Percentiles rank a stretch among this genome's conserved stretches.
Evolutionary conservation across 2,797 vertebrate genomes (phyloP).

Genomic region (Gallinago stenura): DNA sequence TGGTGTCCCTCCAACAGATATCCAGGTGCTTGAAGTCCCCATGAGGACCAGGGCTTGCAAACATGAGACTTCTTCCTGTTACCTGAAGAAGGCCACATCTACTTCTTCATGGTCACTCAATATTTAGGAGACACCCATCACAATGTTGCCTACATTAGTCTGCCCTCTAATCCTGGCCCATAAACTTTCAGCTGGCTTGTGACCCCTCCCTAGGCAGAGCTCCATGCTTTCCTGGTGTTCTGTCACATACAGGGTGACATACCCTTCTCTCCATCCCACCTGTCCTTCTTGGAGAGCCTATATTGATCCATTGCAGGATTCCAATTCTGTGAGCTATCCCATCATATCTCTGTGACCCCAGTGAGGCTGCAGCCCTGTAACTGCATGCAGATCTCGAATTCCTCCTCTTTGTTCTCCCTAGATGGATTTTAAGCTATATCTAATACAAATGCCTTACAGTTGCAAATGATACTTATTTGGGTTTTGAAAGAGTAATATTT

Average conservation of each 20-base stretch:
- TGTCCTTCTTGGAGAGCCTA: background rate
- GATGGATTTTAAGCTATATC: background rate
- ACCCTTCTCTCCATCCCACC: background rate
- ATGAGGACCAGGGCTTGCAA: background rate
- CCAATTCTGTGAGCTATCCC: background rate
- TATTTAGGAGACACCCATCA: background rate
- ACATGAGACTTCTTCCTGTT: background rate
- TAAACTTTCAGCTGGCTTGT: background rate
- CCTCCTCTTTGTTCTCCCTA: background rate
- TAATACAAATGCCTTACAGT: background rate
- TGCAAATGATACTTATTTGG: background rate
- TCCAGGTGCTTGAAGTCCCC: background rate
- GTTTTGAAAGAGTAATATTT: background rate
- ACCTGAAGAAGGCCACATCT: background rate
- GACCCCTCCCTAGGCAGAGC: background rate
- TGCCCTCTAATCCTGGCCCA: background rate
- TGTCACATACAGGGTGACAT: background rate
- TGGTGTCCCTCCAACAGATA: background rate
- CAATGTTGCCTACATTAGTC: background rate
- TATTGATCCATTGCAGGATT: background rate
- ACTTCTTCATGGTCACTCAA: background rate
- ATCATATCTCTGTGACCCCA: background rate
- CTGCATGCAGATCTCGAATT: background rate
- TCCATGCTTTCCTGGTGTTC: background rate
- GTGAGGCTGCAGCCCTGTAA: background rate